Base-by-base conservation (phyloP, 2,113 vertebrate genomes). In the Cavia porcellus region DNA sequence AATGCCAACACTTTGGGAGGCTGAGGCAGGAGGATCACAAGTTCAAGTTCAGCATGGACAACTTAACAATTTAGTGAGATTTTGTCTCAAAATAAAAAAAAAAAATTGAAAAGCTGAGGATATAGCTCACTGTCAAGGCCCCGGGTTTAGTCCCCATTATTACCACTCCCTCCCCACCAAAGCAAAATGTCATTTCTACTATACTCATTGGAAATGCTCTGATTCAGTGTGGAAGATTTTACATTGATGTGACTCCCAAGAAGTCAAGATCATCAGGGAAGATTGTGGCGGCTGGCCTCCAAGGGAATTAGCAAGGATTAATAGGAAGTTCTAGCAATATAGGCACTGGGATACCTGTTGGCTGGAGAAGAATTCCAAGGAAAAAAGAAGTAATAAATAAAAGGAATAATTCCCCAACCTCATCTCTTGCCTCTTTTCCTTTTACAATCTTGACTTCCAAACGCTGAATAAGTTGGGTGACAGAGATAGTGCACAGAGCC, bases 391-490 rank as follows among this genome's bases (percentile, higher is more conserved):
- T 52, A 94, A 77, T 8, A 38, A 92, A 77, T 22, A 15, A 82
- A 91, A 93, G 22, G 22, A 90, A 66, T n/a, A 88, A 79, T 52
- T 79, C 25, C 72, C 42, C 45, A 57, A 68, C 20, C 15, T 96
- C 25, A 61, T 57, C 11, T 79, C 38, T 77, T 92, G 28, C 59
- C 32, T 74, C 38, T 95, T 61, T 50, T 30, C 32, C n/a, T 50
- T 35, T n/a, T 95, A 38, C 19, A 62, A 62, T 13, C 38, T 68
- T 62, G 3, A 85, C 35, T 95, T 94, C 50, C 13, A 90, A 90
- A 79, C 38, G 61, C 32, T 74, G n/a, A 55, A 30, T 70, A 85
- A 75, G 13, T 17, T 42, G 81, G n/a, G 4, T 92, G 50, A 88
- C 24, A n/a, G 47, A 89, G 32, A 38, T 30, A 93, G 50, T 25